Base-by-base conservation (phyloP, 2,888 invertebrate genomes). In the Nasonovia ribisnigri region DNA sequence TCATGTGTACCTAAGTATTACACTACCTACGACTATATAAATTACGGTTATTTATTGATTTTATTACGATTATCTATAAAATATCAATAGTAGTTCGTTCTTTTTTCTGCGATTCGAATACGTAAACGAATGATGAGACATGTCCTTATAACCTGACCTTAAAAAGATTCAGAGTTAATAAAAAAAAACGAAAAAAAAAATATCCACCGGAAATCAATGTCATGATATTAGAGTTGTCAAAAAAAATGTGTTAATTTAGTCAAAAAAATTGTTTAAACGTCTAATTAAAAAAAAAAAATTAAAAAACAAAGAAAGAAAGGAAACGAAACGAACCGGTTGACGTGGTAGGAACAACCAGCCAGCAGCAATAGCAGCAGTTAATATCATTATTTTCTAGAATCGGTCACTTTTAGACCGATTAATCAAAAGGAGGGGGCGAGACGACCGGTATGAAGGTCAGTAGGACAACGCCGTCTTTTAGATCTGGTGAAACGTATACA, bases 351-450 rank as follows among this genome's bases (percentile, higher is more conserved):
- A 36, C 20, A 77, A 26, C 29, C 20, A 77, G 43, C 29, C n/a
- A n/a, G 48, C 67, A 16, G 43, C 29, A 51, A 29, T 46, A 36
- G 24, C 57, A 4, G 89, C 42, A 48, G 90, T 86, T 84, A 48
- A 60, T 93, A 93, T 93, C 86, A 93, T 93, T 93, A 93, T 93
- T 93, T 93, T 93, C 90, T 87, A 90, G 93, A 93, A 93, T 90
- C 93, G 90, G 93, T 93, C 93, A 93, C 84, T 90, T 93, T 90
- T 90, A 90, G 93, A 90, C 60, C 90, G 90, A 93, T 93, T 93
- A 93, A 93, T 93, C 90, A 93, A 93, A 93, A 93, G 84, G 90
- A 93, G 93, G 93, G 93, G 93, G 93, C 90, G 93, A 93, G 93
- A 90, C 90, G 92, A 90, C 90, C 77, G 86, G 90, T 90, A 93